These are phyloP conservation scores for Numenius arquata DNA, from an alignment of 2,113 vertebrate species.

Conservation along the genomic window DNA sequence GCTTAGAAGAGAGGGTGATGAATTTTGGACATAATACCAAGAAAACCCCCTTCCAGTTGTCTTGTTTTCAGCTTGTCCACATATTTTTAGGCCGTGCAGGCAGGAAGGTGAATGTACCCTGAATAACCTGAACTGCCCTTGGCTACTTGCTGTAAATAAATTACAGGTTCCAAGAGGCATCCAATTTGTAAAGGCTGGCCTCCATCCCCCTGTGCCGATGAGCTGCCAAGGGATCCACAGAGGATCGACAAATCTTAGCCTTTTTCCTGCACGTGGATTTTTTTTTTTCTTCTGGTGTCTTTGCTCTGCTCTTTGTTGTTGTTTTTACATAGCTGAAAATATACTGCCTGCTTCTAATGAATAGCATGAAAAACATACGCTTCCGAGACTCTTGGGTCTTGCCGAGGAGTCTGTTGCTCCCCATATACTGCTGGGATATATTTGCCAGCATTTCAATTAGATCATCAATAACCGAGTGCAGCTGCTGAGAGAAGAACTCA, in stretches of 20 bases:
- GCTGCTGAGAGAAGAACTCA: constrained; percentile 85
- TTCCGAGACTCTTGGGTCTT: constrained; percentile 47
- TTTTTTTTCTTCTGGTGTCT: not conserved
- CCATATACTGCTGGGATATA: constrained; percentile 55
- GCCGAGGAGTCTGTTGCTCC: constrained; percentile 52
- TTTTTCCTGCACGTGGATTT: not conserved
- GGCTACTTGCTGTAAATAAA: not conserved
- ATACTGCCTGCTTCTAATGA: constrained; percentile 31
- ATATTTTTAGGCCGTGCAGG: not conserved
- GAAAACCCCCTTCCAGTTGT: not conserved
- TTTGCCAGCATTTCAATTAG: constrained; percentile 88
- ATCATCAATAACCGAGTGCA: constrained; percentile 90
- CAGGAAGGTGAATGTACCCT: not conserved
- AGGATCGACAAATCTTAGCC: not conserved
- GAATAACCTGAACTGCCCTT: not conserved
- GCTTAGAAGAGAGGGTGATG: not conserved
- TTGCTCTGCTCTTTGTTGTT: constrained; percentile 13
- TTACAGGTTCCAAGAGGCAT: not conserved
- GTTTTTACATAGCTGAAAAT: constrained; percentile 22
- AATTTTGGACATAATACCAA: not conserved
- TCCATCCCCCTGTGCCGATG: no score
- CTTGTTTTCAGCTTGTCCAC: not conserved
- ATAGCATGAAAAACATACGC: constrained; percentile 24
- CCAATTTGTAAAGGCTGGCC: not conserved
- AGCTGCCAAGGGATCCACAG: not conserved